Evolutionary conservation across 2,113 vertebrate species (phyloP).

Genomic region (Sprattus sprattus): DNA sequence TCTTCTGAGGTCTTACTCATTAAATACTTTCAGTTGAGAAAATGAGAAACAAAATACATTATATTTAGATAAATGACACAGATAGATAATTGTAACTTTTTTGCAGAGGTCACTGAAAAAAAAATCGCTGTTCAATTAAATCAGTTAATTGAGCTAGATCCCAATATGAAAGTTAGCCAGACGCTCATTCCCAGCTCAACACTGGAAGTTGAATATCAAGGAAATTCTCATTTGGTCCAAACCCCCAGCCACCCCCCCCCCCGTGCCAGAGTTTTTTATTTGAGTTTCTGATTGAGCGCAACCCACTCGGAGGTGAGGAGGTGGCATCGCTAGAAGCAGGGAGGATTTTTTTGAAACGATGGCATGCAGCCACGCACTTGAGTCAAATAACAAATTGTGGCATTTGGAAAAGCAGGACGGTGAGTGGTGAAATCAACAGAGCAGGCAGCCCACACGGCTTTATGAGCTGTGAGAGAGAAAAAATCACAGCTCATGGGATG

Average conservation of each 20-base stretch:
- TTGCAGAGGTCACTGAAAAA: background rate
- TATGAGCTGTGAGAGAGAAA: background rate
- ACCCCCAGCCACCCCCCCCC: no score
- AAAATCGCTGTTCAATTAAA: background rate
- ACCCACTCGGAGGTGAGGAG: background rate
- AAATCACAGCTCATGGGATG: background rate
- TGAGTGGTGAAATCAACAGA: background rate
- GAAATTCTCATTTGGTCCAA: background rate
- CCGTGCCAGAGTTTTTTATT: background rate
- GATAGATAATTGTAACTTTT: background rate
- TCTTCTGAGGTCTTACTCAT: background rate
- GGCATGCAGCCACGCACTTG: conserved; percentile 4
- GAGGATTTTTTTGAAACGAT: background rate
- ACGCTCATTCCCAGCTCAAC: background rate
- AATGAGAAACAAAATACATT: background rate
- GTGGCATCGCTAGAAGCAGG: background rate
- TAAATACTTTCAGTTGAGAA: background rate
- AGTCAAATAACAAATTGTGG: background rate
- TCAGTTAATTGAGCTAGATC: background rate
- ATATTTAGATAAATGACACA: background rate
- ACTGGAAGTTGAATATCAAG: background rate
- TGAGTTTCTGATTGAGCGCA: background rate
- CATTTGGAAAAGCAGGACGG: background rate
- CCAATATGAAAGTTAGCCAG: background rate
- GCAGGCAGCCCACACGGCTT: background rate